phyloP scores from a whole-genome alignment of 2,113 vertebrate species.

The Spizaetus ornatus region DNA sequence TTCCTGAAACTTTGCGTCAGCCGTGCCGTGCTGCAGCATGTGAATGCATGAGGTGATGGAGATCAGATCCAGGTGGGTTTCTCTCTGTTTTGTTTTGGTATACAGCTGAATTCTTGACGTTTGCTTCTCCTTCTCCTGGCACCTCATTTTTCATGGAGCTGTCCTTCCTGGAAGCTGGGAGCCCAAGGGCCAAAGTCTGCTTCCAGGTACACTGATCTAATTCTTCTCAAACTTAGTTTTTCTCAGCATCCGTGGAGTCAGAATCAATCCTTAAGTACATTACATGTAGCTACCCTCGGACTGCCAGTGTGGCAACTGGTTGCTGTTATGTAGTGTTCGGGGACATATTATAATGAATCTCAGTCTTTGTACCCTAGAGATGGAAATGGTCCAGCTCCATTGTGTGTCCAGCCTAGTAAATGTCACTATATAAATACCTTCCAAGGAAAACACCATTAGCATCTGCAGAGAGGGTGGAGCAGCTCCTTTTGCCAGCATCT shows the following conservation, averaged over 20 bases:
- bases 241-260: background rate
- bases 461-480: background rate
- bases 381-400: background rate
- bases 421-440: background rate
- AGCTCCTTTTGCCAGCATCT: background rate
- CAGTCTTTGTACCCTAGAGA: background rate
- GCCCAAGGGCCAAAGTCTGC: background rate
- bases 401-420: background rate
- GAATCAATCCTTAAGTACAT: background rate
- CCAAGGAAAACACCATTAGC: background rate
- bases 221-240: background rate
- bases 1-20: background rate
- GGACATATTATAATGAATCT: background rate
- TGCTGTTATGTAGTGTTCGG: background rate
- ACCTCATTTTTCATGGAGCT: background rate
- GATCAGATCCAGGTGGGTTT: slow-evolving; percentile 53
- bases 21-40: background rate
- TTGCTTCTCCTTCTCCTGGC: background rate
- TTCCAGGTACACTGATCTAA: background rate
- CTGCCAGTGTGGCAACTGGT: background rate
- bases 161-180: background rate
- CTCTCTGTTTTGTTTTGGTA: slow-evolving; percentile 30
- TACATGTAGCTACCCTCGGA: background rate
- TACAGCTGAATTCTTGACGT: background rate
- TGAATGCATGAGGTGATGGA: slow-evolving; percentile 38